Conservation (phyloP, 2,888 invertebrate genomes). For the Iselma pallidipennis region DNA sequence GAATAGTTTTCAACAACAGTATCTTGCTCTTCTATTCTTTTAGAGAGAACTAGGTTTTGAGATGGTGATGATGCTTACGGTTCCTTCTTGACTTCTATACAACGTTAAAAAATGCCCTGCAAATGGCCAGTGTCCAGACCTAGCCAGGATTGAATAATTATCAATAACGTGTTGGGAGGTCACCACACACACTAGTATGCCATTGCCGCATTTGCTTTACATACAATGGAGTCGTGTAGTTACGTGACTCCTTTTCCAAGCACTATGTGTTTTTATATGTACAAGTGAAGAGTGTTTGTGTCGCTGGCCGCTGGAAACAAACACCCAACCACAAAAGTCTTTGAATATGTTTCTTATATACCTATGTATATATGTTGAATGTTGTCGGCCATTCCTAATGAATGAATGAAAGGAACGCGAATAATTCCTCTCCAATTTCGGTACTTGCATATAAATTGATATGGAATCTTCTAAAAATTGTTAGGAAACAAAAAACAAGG, state of each 20-base stretch:
- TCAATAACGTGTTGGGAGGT: slow-evolving; percentile 54
- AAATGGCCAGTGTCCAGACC: slow-evolving; percentile 27
- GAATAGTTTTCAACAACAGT: too few species aligned
- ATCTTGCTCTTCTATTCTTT: too few species aligned
- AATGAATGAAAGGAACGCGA: neutral
- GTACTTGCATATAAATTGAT: neutral
- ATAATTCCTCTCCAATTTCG: neutral
- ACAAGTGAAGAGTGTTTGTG: slow-evolving; percentile 31
- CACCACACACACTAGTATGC: slow-evolving; percentile 43
- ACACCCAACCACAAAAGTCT: slow-evolving; percentile 26
- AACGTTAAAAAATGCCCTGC: too few species aligned
- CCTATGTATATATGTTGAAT: neutral
- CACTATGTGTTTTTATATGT: slow-evolving; percentile 47
- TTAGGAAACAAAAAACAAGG: slow-evolving; percentile 25
- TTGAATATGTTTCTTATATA: neutral
- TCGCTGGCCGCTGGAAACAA: slow-evolving; percentile 33
- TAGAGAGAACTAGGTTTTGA: too few species aligned
- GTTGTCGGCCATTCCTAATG: slow-evolving; percentile 3
- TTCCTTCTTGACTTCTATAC: too few species aligned
- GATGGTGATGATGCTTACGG: too few species aligned
- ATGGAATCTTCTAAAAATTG: neutral
- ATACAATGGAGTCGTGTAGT: slow-evolving; percentile 54
- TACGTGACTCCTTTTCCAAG: slow-evolving; percentile 54
- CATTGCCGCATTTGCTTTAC: slow-evolving; percentile 49
- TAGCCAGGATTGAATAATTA: slow-evolving; percentile 52